Conservation (phyloP, 1,140 invertebrate genomes). For the Trichoplusia ni region DNA sequence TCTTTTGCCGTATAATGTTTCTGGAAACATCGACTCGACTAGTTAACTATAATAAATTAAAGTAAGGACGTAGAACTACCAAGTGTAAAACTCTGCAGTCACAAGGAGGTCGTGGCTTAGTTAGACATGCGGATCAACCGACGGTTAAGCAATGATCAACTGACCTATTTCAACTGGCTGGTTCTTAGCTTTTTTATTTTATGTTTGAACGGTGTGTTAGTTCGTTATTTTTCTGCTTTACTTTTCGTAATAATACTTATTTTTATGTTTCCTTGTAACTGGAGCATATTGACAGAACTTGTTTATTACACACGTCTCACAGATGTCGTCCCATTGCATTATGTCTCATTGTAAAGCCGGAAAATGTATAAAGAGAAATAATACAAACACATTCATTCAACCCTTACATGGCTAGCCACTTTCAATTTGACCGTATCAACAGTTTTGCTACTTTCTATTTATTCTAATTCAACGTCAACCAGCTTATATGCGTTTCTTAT, state of each 20-base stretch:
- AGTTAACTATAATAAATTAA: too few relatives aligned
- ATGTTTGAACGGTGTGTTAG: too few relatives aligned
- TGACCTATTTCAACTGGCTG: slow-evolving; percentile 10
- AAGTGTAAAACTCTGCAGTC: slow-evolving; percentile 1
- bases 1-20: too few relatives aligned
- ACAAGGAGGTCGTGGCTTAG: slow-evolving; percentile 21
- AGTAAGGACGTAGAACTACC: not conserved
- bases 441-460: slow-evolving; percentile 24
- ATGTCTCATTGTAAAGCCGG: too few relatives aligned
- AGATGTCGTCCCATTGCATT: too few relatives aligned
- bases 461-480: slow-evolving; percentile 26
- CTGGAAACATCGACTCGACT: too few relatives aligned
- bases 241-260: too few relatives aligned
- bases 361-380: not conserved
- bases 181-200: not conserved
- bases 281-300: too few relatives aligned
- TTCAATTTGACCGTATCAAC: slow-evolving; percentile 13
- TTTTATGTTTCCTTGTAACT: too few relatives aligned
- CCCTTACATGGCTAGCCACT: slow-evolving; percentile 18
- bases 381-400: not conserved
- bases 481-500: slow-evolving; percentile 36
- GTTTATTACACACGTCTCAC: too few relatives aligned
- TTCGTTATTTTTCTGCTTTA: too few relatives aligned
- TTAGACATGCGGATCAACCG: slow-evolving; percentile 6
- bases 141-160: slow-evolving; percentile 13